Percentiles rank a stretch among this genome's conserved stretches.
Conservation (phyloP, 2,888 invertebrate species). For the Gymnoscelis rufifasciata region DNA sequence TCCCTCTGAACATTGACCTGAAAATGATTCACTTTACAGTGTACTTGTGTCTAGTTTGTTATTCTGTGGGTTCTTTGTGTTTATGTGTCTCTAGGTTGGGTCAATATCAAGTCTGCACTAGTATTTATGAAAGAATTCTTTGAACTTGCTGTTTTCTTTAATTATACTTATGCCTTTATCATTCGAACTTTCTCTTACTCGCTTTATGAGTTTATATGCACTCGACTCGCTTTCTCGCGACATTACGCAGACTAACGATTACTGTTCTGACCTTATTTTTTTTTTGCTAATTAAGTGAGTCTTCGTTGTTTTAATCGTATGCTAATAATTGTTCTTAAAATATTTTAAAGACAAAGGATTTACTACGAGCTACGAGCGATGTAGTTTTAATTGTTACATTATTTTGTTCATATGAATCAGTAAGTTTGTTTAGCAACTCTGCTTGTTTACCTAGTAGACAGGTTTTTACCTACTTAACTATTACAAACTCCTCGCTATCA, state of each 20-base stretch:
- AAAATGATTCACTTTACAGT: constrained; percentile 67
- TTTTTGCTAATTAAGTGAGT: background rate
- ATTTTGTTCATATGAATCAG: background rate
- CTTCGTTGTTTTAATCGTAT: background rate
- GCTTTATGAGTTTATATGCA: constrained; percentile 19
- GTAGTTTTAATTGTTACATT: too few relatives aligned
- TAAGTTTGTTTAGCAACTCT: background rate
- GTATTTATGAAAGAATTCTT: constrained; percentile 17
- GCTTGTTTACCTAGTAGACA: too few relatives aligned
- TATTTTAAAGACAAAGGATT: background rate
- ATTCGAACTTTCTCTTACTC: constrained; percentile 29
- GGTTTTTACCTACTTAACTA: too few relatives aligned
- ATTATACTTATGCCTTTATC: constrained; percentile 27
- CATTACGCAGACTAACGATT: constrained; percentile 1
- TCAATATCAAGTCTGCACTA: constrained; percentile 25
- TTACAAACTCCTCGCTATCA: background rate
- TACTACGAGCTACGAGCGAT: constrained; percentile 11
- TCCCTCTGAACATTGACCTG: constrained; percentile 63
- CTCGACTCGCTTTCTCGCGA: constrained; percentile 23
- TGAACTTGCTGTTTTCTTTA: constrained; percentile 26
- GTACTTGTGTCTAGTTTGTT: constrained; percentile 41
- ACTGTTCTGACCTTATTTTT: background rate
- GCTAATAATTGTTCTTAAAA: background rate
- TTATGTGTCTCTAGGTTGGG: constrained; percentile 44
- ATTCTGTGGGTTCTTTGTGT: constrained; percentile 38